Evolutionary conservation across 2,888 invertebrate genomes (phyloP).

Genomic region (Synergus itoensis): DNA sequence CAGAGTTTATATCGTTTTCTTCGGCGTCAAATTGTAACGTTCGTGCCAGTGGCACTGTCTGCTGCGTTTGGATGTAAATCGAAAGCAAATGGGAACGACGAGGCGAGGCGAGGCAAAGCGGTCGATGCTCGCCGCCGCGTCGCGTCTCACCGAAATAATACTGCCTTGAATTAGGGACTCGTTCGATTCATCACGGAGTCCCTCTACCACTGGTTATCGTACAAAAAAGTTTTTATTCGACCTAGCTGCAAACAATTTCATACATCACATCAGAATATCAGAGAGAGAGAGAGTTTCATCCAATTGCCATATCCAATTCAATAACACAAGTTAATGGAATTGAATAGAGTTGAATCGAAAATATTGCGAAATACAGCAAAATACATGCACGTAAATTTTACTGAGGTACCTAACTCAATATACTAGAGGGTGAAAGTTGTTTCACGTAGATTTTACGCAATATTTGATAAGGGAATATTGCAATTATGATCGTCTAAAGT

Average conservation of each 20-base stretch:
- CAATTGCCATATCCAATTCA: conserved; percentile 27
- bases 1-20: too few relatives aligned
- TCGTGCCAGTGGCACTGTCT: too few relatives aligned
- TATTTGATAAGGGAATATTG: conserved; percentile 1
- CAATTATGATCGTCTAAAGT: neutral
- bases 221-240: neutral
- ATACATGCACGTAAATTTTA: neutral
- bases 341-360: conserved; percentile 17
- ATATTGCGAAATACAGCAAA: conserved; percentile 8
- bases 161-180: neutral
- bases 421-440: conserved; percentile 19
- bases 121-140: neutral
- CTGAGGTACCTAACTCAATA: neutral
- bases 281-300: conserved; percentile 19
- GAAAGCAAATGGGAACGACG: neutral
- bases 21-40: too few relatives aligned
- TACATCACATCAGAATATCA: conserved; percentile 18
- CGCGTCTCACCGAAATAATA: neutral
- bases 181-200: neutral
- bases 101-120: neutral
- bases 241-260: conserved; percentile 22
- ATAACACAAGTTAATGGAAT: conserved; percentile 18
- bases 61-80: neutral
- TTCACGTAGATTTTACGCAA: conserved; percentile 18
- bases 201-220: neutral